A percentile compares a stretch with the other conserved stretches of the same genome.
Conservation (phyloP, 2,888 invertebrate genomes). For the Mimumesa dahlbomi region DNA sequence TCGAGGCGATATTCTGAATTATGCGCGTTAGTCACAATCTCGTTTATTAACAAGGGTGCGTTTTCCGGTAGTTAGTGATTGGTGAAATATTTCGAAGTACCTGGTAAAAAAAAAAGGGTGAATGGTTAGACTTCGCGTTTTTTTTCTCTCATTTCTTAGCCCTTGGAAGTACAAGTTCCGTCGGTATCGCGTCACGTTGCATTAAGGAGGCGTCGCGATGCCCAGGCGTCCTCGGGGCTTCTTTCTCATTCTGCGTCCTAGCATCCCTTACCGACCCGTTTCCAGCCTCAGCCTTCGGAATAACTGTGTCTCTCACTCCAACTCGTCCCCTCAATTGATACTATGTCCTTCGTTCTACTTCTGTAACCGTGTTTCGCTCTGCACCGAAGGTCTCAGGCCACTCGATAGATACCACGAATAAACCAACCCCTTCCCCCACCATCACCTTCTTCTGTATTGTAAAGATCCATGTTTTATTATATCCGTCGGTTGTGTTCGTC, state of each 20-base stretch:
- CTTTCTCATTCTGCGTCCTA: slow-evolving; percentile 54
- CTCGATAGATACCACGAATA: slow-evolving; percentile 30
- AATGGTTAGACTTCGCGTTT: slow-evolving; percentile 9
- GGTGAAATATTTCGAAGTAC: slow-evolving; percentile 24
- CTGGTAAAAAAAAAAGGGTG: background rate
- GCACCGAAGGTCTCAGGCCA: slow-evolving; percentile 41
- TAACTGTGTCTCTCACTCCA: slow-evolving; percentile 8
- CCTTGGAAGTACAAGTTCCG: slow-evolving; percentile 32
- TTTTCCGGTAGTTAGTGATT: slow-evolving; percentile 35
- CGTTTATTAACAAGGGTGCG: slow-evolving; percentile 27
- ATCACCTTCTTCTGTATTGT: background rate
- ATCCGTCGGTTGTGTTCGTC: too few relatives aligned
- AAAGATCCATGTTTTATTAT: too few relatives aligned
- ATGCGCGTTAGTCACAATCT: slow-evolving; percentile 27
- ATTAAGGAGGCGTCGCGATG: slow-evolving; percentile 72
- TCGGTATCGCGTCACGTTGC: slow-evolving; percentile 73
- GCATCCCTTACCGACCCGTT: slow-evolving; percentile 46
- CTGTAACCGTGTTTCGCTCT: slow-evolving; percentile 48
- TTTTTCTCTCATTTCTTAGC: slow-evolving; percentile 42
- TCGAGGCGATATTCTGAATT: slow-evolving; percentile 42
- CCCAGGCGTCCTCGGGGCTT: slow-evolving; percentile 64
- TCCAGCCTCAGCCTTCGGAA: slow-evolving; percentile 46
- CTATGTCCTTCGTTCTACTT: slow-evolving; percentile 47
- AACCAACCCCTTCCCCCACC: slow-evolving; percentile 1
- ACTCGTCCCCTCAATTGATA: slow-evolving; percentile 29